These are phyloP conservation scores for Cryptus armator DNA, from an alignment of 2,888 invertebrate species.

Conservation along the genomic window DNA sequence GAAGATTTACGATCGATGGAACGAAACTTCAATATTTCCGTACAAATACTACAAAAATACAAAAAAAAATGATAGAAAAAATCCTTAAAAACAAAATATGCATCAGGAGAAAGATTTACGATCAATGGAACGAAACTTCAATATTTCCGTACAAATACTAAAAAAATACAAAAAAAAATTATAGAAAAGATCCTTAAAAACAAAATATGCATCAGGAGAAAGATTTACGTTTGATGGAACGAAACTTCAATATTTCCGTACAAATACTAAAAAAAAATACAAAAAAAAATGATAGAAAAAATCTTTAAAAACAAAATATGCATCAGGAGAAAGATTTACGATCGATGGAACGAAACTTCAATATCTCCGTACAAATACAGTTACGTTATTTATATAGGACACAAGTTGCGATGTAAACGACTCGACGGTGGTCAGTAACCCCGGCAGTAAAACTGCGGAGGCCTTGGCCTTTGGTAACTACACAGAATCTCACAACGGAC, in stretches of 20 bases:
- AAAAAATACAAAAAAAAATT: not conserved
- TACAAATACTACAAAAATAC: constrained; percentile 9
- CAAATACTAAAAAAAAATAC: constrained; percentile 17
- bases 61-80: not conserved
- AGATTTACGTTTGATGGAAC: not conserved
- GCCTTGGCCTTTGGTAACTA: constrained; percentile 47
- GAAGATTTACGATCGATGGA: not conserved
- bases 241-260: not conserved
- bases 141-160: not conserved
- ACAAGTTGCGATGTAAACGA: not conserved
- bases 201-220: not conserved
- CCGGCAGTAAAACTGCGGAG: not conserved
- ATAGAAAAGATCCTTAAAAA: not conserved
- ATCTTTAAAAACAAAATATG: not conserved
- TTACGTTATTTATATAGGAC: not conserved
- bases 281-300: not conserved
- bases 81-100: not conserved
- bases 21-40: not conserved
- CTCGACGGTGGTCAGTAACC: constrained; percentile 27
- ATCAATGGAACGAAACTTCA: not conserved
- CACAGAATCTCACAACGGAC: constrained; percentile 18
- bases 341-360: not conserved
- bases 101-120: not conserved
- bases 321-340: not conserved
- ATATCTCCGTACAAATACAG: not conserved